Evolutionary conservation across 1,140 invertebrate species (phyloP).

Genomic region (Manduca sexta): DNA sequence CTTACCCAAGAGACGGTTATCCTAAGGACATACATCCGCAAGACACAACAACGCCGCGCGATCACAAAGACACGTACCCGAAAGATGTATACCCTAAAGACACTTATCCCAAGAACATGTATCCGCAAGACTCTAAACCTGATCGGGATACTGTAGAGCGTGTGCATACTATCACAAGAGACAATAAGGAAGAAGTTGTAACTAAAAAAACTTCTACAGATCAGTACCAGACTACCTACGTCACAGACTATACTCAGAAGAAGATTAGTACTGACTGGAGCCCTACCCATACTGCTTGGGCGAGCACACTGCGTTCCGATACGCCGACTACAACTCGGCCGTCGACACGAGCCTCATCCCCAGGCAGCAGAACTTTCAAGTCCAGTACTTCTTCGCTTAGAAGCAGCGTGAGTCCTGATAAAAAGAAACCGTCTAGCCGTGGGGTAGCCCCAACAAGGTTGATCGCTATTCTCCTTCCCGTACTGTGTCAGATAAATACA

Average conservation of each 20-base stretch:
- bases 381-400: constrained; percentile 68
- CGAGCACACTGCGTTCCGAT: constrained; percentile 78
- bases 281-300: constrained; percentile 81
- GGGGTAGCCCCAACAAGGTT: constrained; percentile 54
- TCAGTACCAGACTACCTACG: constrained; percentile 76
- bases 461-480: constrained; percentile 44
- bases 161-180: constrained; percentile 30
- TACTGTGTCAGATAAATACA: constrained; percentile 33
- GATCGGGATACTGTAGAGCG: not conserved
- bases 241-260: constrained; percentile 73
- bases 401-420: constrained; percentile 74
- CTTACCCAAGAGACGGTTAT: no score
- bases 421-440: constrained; percentile 55
- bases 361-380: constrained; percentile 58
- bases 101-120: no score
- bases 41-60: no score
- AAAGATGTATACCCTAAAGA: no score
- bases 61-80: no score
- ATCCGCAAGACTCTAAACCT: no score
- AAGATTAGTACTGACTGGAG: constrained; percentile 77
- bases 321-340: constrained; percentile 65
- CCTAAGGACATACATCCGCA: no score
- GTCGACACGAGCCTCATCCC: constrained; percentile 61
- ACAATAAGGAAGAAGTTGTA: constrained; percentile 41
- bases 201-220: constrained; percentile 40